A percentile compares a stretch with the other conserved stretches of the same genome.
These are phyloP conservation scores for Percopsis transmontana DNA, from an alignment of 2,113 vertebrate genomes.

Conservation along the genomic window DNA sequence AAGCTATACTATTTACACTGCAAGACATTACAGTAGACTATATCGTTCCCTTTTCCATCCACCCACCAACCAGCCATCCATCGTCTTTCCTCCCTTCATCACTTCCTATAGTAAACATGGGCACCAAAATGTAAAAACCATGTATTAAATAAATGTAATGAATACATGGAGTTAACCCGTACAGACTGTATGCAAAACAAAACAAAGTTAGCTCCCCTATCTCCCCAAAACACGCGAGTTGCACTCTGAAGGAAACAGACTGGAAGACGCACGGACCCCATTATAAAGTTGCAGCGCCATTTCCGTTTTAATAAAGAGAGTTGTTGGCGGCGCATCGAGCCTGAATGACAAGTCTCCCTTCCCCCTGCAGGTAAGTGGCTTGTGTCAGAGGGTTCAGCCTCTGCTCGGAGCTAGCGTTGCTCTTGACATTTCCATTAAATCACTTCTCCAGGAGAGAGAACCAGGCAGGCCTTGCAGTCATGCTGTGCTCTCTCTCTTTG, in stretches of 20 bases:
- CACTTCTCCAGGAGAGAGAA: slow-evolving; percentile 51
- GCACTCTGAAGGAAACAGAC: too few relatives aligned
- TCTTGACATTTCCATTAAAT: slow-evolving; percentile 73
- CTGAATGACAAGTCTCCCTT: slow-evolving; percentile 65
- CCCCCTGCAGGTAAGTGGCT: slow-evolving; percentile 52
- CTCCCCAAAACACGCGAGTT: too few relatives aligned
- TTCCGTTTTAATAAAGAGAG: slow-evolving; percentile 69
- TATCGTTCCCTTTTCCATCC: not conserved
- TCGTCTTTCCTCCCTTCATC: not conserved
- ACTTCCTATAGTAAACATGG: not conserved
- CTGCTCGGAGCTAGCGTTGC: slow-evolving; percentile 59
- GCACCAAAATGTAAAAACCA: slow-evolving; percentile 9
- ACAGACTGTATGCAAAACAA: too few relatives aligned
- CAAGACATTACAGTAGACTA: too few relatives aligned
- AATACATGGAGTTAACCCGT: too few relatives aligned
- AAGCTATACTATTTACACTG: too few relatives aligned
- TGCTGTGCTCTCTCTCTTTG: slow-evolving; percentile 18
- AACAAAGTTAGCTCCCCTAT: too few relatives aligned
- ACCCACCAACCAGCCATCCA: not conserved
- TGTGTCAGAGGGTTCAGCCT: slow-evolving; percentile 49
- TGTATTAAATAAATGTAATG: too few relatives aligned
- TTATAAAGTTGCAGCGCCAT: slow-evolving; percentile 68
- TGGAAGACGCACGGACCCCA: slow-evolving; percentile 61
- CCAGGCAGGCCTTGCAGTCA: slow-evolving; percentile 27
- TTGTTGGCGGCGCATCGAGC: slow-evolving; percentile 43